Percentiles rank a stretch among this genome's conserved stretches.
Evolutionary conservation across 1,140 invertebrate species (phyloP).

Genomic region (Cydia fagiglandana): DNA sequence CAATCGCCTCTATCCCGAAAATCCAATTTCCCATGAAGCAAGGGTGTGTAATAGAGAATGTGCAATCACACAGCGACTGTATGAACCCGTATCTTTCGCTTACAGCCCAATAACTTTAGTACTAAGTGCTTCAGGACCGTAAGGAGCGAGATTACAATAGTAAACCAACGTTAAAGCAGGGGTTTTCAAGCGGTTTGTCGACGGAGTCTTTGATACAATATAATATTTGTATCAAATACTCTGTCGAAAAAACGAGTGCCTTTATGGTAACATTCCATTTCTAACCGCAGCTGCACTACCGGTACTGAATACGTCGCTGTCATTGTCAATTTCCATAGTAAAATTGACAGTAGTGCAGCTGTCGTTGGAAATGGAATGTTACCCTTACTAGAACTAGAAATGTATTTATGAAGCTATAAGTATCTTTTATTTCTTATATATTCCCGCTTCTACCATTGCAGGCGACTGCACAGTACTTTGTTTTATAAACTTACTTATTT

Average conservation of each 20-base stretch:
- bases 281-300: too few relatives aligned
- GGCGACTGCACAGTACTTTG: neutral
- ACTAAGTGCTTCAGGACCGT: conserved; percentile 10
- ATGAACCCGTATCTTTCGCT: conserved; percentile 21
- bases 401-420: too few relatives aligned
- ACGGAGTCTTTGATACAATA: neutral
- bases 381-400: too few relatives aligned
- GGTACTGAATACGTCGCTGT: too few relatives aligned
- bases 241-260: too few relatives aligned
- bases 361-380: too few relatives aligned
- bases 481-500: neutral
- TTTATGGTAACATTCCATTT: too few relatives aligned
- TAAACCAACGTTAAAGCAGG: neutral
- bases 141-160: conserved; percentile 8
- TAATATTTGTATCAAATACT: too few relatives aligned
- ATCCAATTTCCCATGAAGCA: conserved; percentile 16
- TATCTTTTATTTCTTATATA: too few relatives aligned
- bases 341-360: too few relatives aligned
- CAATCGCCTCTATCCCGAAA: neutral
- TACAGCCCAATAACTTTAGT: conserved; percentile 24
- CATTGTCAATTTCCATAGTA: too few relatives aligned
- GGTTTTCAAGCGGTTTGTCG: neutral
- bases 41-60: conserved; percentile 18
- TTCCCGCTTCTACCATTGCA: too few relatives aligned
- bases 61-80: conserved; percentile 20